Conservation (phyloP, 2,888 invertebrate species). For the Leptinotarsa rubiginosa region DNA sequence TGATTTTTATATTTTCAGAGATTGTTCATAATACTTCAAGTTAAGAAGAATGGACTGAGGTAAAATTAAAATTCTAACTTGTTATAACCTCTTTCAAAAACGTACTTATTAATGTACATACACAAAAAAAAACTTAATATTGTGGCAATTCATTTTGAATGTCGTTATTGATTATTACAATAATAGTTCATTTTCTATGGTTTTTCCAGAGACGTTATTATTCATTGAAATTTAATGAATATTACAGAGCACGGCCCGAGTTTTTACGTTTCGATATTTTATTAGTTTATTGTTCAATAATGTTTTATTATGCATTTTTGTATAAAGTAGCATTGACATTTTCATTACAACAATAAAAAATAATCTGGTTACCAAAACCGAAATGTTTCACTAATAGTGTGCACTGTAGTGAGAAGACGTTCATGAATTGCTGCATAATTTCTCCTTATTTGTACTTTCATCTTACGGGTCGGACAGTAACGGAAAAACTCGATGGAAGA, state of each 20-base stretch:
- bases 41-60: too few relatives aligned
- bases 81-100: too few relatives aligned
- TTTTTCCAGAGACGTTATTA: background rate
- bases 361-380: background rate
- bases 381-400: slow-evolving; percentile 4
- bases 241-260: too few relatives aligned
- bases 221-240: background rate
- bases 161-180: too few relatives aligned
- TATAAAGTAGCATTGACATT: background rate
- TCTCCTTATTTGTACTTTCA: slow-evolving; percentile 35
- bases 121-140: too few relatives aligned
- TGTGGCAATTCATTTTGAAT: too few relatives aligned
- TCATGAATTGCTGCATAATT: slow-evolving; percentile 29
- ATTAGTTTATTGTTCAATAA: background rate
- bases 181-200: background rate
- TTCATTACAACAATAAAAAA: background rate
- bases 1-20: too few relatives aligned
- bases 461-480: slow-evolving; percentile 21
- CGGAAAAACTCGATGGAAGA: slow-evolving; percentile 17
- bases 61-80: too few relatives aligned
- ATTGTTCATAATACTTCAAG: too few relatives aligned
- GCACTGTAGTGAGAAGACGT: slow-evolving; percentile 25
- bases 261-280: too few relatives aligned
- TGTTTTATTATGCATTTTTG: background rate
- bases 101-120: too few relatives aligned